A percentile compares a stretch with the other conserved stretches of the same genome.
These are phyloP conservation scores for Apteryx owenii DNA, from an alignment of 2,113 vertebrate genomes.

Conservation along the genomic window DNA sequence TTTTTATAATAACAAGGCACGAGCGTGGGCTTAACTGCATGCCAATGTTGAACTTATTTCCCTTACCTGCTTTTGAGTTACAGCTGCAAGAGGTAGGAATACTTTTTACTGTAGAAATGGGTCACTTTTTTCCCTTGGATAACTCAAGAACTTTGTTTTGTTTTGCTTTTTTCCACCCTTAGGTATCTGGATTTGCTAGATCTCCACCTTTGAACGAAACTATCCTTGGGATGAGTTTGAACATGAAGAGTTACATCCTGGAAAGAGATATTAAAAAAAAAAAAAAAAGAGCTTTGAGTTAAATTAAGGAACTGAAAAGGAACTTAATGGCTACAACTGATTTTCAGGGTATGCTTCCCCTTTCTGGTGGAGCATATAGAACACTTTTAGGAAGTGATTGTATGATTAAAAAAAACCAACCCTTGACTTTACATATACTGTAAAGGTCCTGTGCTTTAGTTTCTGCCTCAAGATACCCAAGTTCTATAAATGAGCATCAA, in stretches of 20 bases:
- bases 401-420: not conserved
- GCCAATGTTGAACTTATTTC: not conserved
- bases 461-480: not conserved
- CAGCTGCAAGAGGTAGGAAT: not conserved
- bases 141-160: not conserved
- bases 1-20: not conserved
- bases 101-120: not conserved
- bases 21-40: not conserved
- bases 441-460: not conserved
- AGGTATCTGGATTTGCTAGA: not conserved
- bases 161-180: not conserved
- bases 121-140: not conserved
- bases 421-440: not conserved
- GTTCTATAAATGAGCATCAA: not conserved
- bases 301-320: not conserved
- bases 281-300: not conserved
- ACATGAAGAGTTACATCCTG: not conserved
- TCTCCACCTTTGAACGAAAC: not conserved
- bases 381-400: not conserved
- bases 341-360: not conserved
- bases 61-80: not conserved
- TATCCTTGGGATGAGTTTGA: not conserved
- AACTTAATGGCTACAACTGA: not conserved
- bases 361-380: not conserved
- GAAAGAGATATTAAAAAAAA: not conserved